Conservation (phyloP, 2,888 invertebrate species). For the Drosophila hawaiiensis region DNA sequence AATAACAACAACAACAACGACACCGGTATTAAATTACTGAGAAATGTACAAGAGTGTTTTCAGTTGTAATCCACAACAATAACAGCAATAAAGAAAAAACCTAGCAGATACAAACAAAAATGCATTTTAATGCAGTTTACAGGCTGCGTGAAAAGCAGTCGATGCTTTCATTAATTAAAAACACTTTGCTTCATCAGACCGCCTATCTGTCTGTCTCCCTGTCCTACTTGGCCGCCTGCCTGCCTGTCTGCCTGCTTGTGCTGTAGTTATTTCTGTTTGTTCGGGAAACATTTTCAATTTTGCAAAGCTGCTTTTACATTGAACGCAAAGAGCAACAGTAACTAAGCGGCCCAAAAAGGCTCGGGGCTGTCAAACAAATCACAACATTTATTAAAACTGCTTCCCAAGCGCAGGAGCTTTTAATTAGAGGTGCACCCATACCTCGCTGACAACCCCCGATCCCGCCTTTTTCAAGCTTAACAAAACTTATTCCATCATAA, state of each 20-base stretch:
- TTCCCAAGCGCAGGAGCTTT: conserved; percentile 57
- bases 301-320: conserved; percentile 42
- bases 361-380: conserved; percentile 63
- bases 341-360: conserved; percentile 22
- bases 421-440: conserved; percentile 58
- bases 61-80: conserved; percentile 34
- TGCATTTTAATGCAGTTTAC: conserved; percentile 69
- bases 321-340: conserved; percentile 17
- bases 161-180: conserved; percentile 71
- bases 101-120: conserved; percentile 6
- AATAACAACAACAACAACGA: background rate
- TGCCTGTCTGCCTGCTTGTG: background rate
- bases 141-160: conserved; percentile 46
- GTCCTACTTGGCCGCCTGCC: background rate
- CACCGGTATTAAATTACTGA: conserved; percentile 45
- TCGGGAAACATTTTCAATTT: conserved; percentile 41
- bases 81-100: conserved; percentile 11
- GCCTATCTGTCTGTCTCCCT: background rate
- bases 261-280: conserved; percentile 2
- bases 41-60: conserved; percentile 56
- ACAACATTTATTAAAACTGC: conserved; percentile 70
- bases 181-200: conserved; percentile 42
- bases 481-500: conserved; percentile 79
- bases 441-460: too few relatives aligned
- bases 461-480: background rate